These are phyloP conservation scores for Fulica atra DNA, from an alignment of 2,113 vertebrate species.

Conservation along the genomic window DNA sequence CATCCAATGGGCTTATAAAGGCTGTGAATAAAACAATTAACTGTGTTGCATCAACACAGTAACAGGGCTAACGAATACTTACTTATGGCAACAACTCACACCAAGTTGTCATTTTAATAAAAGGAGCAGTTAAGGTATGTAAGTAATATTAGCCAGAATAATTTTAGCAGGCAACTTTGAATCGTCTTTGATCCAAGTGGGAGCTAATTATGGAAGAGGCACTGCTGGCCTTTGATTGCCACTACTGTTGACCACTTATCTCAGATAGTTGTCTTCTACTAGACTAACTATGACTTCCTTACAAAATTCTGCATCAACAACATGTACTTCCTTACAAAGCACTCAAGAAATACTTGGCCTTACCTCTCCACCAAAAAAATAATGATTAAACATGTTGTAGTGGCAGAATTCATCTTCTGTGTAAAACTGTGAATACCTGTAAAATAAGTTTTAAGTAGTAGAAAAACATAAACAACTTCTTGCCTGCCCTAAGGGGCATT, in stretches of 20 bases:
- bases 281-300: not conserved
- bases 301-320: not conserved
- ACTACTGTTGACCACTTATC: not conserved
- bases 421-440: constrained; percentile 94
- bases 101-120: not conserved
- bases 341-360: constrained; percentile 6
- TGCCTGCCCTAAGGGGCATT: not conserved
- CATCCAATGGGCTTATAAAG: not conserved
- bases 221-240: not conserved
- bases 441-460: constrained; percentile 48
- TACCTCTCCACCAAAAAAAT: constrained; percentile 95
- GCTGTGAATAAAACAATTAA: not conserved
- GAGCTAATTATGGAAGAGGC: not conserved
- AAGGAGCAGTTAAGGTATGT: not conserved
- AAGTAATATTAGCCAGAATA: not conserved
- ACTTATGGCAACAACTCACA: not conserved
- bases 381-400: constrained; percentile 99
- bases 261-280: not conserved
- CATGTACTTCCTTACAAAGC: not conserved
- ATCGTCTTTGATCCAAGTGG: not conserved
- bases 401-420: constrained; percentile 90
- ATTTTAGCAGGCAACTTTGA: not conserved
- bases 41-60: not conserved
- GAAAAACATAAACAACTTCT: not conserved
- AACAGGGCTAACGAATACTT: not conserved